These are phyloP conservation scores for Sarcophaga peregrina DNA, from an alignment of 1,140 invertebrate genomes.

Conservation along the genomic window DNA sequence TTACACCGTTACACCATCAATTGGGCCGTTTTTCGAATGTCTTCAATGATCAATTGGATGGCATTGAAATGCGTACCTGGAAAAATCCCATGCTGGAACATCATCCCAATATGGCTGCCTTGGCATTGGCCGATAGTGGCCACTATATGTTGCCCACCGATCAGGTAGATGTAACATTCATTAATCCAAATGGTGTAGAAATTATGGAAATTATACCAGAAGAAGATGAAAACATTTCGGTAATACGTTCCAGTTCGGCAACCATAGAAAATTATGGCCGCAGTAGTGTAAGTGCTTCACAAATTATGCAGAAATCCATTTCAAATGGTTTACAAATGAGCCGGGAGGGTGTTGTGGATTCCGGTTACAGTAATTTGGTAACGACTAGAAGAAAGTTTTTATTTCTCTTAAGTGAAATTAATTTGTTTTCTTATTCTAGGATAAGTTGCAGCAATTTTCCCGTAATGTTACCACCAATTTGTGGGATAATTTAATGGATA, in stretches of 20 bases:
- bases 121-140: conserved; percentile 53
- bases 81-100: conserved; percentile 52
- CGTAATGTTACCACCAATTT: conserved; percentile 56
- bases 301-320: conserved; percentile 54
- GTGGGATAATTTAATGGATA: conserved; percentile 61
- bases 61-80: conserved; percentile 52
- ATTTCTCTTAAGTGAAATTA: background rate
- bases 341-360: background rate
- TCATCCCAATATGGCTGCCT: conserved; percentile 47
- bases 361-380: conserved; percentile 52
- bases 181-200: conserved; percentile 65
- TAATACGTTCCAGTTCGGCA: conserved; percentile 61
- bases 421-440: conserved; percentile 45
- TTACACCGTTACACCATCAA: conserved; percentile 52
- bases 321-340: conserved; percentile 46
- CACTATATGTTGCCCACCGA: conserved; percentile 63
- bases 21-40: conserved; percentile 53
- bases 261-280: conserved; percentile 61
- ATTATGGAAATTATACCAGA: conserved; percentile 66
- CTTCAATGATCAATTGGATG: conserved; percentile 61
- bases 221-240: conserved; percentile 62
- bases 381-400: background rate
- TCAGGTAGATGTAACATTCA: conserved; percentile 62
- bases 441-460: conserved; percentile 59
- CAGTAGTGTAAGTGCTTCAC: conserved; percentile 52